These are phyloP conservation scores for Limnephilus auricula DNA, from an alignment of 2,888 invertebrate genomes.

Conservation along the genomic window DNA sequence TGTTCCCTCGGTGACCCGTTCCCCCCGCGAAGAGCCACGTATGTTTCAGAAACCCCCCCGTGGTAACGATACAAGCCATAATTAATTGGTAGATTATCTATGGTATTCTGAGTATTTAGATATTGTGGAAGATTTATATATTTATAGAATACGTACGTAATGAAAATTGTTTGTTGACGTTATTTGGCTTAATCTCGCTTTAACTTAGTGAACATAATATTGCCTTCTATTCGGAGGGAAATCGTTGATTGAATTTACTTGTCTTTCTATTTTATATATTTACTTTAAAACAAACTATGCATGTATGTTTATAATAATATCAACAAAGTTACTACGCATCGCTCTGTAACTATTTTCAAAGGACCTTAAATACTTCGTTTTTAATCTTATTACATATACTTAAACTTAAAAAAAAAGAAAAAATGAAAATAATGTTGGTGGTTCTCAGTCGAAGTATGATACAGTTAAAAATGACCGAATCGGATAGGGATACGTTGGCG, in stretches of 20 bases:
- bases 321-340: no score
- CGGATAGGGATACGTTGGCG: no score
- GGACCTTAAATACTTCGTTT: no score
- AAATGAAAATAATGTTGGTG: no score
- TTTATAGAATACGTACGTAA: conserved; percentile 17
- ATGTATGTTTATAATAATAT: no score
- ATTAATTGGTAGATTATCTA: conserved; percentile 48
- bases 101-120: background rate
- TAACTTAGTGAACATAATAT: background rate
- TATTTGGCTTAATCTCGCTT: background rate
- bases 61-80: conserved; percentile 22
- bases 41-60: conserved; percentile 13
- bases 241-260: background rate
- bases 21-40: background rate
- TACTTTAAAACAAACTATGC: background rate
- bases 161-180: conserved; percentile 28
- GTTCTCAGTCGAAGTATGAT: no score
- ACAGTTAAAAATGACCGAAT: no score
- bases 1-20: background rate
- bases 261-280: background rate
- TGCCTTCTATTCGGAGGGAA: background rate
- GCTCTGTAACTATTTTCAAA: no score
- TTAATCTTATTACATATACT: no score
- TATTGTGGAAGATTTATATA: background rate
- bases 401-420: no score